A percentile compares a stretch with the other conserved stretches of the same genome.
Evolutionary conservation across 2,888 invertebrate genomes (phyloP).

Genomic region (Meloe dianella): DNA sequence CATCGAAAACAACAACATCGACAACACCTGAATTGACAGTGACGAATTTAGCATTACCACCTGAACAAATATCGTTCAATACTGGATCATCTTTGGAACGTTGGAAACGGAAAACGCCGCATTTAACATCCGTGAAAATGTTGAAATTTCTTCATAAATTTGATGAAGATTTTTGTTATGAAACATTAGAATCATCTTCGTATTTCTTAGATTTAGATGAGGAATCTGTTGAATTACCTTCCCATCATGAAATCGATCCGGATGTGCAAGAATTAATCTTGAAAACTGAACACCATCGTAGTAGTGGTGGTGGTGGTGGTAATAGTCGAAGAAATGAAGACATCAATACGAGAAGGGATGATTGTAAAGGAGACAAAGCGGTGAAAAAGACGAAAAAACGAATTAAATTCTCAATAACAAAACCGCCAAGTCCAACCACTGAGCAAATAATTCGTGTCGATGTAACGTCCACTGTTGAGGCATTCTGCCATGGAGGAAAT

Average conservation of each 20-base stretch:
- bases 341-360: too few relatives aligned
- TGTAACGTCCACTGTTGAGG: constrained; percentile 52
- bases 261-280: constrained; percentile 49
- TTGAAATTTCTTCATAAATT: constrained; percentile 17
- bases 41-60: constrained; percentile 49
- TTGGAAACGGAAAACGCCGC: constrained; percentile 53
- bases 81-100: constrained; percentile 51
- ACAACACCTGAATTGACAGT: constrained; percentile 38
- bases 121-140: constrained; percentile 46
- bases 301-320: background rate
- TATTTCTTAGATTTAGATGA: constrained; percentile 25
- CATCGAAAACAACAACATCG: constrained; percentile 5
- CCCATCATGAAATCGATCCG: constrained; percentile 45
- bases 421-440: constrained; percentile 55
- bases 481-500: constrained; percentile 17
- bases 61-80: constrained; percentile 47
- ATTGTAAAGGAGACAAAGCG: constrained; percentile 21
- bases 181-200: constrained; percentile 23
- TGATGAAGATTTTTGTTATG: constrained; percentile 30
- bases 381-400: constrained; percentile 28
- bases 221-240: constrained; percentile 17
- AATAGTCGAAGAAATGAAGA: too few relatives aligned
- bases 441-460: constrained; percentile 57
- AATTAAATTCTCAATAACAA: constrained; percentile 52
- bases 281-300: constrained; percentile 28